phyloP scores from a whole-genome alignment of 1,140 invertebrate species.

The Trichonephila clavipes region DNA sequence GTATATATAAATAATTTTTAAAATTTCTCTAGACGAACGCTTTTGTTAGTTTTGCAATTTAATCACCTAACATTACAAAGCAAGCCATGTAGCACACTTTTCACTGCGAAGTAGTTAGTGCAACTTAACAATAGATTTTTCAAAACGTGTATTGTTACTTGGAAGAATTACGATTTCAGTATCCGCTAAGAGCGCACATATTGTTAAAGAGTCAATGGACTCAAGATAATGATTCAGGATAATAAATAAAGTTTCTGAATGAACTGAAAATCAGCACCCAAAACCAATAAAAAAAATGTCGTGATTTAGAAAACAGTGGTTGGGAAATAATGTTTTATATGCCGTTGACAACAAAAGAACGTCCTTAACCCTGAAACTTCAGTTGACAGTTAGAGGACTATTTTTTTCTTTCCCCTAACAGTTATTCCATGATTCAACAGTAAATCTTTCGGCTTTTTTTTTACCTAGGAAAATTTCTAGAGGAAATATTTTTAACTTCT shows the following conservation, averaged over 20 bases:
- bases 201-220: background rate
- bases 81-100: no score
- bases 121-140: background rate
- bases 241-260: background rate
- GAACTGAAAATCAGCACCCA: background rate
- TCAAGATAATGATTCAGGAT: background rate
- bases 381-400: background rate
- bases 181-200: background rate
- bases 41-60: no score
- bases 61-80: no score
- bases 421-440: background rate
- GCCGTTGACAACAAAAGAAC: background rate
- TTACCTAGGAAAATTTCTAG: no score
- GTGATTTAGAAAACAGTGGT: slow-evolving; percentile 7
- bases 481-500: no score
- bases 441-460: no score
- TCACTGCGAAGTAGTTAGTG: background rate
- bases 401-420: background rate
- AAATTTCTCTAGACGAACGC: no score
- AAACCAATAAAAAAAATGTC: background rate
- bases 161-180: background rate
- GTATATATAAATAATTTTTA: no score
- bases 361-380: slow-evolving; percentile 5
- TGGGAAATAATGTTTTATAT: background rate
- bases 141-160: background rate